Base-by-base conservation (phyloP, 2,113 vertebrate genomes). In the Caranx melampygus region DNA sequence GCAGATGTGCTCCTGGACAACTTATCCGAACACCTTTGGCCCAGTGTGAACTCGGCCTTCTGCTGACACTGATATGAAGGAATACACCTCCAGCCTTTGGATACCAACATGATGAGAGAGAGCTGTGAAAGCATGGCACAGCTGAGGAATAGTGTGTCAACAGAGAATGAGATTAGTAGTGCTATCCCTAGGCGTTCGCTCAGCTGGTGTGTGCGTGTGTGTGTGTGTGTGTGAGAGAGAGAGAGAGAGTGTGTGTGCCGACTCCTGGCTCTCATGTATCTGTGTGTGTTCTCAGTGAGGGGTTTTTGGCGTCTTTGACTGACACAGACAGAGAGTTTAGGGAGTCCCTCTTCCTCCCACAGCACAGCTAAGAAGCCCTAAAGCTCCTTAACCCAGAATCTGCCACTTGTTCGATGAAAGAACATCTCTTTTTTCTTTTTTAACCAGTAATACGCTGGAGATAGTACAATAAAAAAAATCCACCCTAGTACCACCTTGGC, bases 101-200 rank as follows among this genome's bases (percentile, higher is more conserved):
- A 87, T 26, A 69, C 52, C 37, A 45, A 76, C 40, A 40, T 11
- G 55, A 54, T 35, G 67, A 51, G 40, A 45, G 72, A 71, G 69
- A 84, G 75, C 69, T 87, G 78, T 49, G 79, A 86, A 86, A 73
- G 83, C 77, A 61, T 44, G 78, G 76, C 64, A 79, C 73, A 87
- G 77, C 82, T 81, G 87, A 91, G 81, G 73, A 77, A 66, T 45
- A 78, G 86, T 85, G 84, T 92, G 88, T 88, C 83, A 89, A 92
- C 87, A 89, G 65, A 89, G 69, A 87, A 89, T 79, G 82, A 84
- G 85, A 94, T 92, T 89, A 91, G 79, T 75, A 75, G 77, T 79
- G 47, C 67, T 71, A 75, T 89, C 85, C 87, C 86, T 72, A 61
- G 90, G 81, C 78, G 4, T 86, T 87, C 72, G 4, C 75, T 86